A percentile compares a stretch with the other conserved stretches of the same genome.
Conservation (phyloP, 2,888 invertebrate species). For the Diaperis boleti region DNA sequence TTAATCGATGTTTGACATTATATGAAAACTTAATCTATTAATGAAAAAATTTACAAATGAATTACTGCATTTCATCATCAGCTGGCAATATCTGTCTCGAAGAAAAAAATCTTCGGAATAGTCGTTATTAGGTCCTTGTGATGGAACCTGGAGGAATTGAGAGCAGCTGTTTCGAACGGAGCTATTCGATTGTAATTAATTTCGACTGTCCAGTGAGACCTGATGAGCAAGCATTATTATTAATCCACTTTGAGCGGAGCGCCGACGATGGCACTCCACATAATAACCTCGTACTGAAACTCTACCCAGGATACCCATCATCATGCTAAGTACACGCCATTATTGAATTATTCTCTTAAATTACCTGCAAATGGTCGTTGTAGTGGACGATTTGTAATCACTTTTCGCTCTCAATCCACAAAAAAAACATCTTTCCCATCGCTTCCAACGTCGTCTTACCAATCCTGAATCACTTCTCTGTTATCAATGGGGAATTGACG, state of each 20-base stretch:
- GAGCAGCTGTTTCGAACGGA: slow-evolving; percentile 54
- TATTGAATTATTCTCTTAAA: slow-evolving; percentile 48
- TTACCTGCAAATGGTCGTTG: slow-evolving; percentile 42
- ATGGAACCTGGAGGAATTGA: slow-evolving; percentile 17
- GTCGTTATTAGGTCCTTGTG: slow-evolving; percentile 28
- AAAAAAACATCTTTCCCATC: neutral
- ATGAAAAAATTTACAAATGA: no score
- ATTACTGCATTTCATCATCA: no score
- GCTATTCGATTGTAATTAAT: slow-evolving; percentile 62
- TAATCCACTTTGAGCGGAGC: slow-evolving; percentile 55
- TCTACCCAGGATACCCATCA: slow-evolving; percentile 41
- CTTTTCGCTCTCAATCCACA: slow-evolving; percentile 8
- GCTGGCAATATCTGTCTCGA: neutral
- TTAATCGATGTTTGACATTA: no score
- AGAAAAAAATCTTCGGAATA: neutral
- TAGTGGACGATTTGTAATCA: slow-evolving; percentile 15
- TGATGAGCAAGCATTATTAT: slow-evolving; percentile 58
- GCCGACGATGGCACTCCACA: slow-evolving; percentile 52
- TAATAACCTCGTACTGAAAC: slow-evolving; percentile 51
- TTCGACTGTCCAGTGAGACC: slow-evolving; percentile 57
- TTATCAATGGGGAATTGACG: no score
- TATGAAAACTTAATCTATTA: no score
- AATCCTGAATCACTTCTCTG: no score
- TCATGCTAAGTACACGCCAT: slow-evolving; percentile 46
- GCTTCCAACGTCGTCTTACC: no score